These are phyloP conservation scores for Nannoperca obscura DNA, from an alignment of 2,797 vertebrate genomes.

Conservation along the genomic window DNA sequence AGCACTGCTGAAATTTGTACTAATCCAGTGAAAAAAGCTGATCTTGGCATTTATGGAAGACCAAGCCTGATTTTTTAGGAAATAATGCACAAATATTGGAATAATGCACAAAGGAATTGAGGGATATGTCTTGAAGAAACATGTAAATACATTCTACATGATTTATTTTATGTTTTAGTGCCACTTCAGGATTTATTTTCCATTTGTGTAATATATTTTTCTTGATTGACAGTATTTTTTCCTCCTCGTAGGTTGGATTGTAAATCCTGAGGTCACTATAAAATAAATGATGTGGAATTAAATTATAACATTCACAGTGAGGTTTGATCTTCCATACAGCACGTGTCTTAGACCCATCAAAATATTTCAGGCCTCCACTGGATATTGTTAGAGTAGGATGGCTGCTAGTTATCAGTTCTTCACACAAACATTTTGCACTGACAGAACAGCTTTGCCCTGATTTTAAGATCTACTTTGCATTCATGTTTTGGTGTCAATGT, in stretches of 20 bases:
- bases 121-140: not conserved
- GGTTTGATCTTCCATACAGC: slow-evolving; percentile 15
- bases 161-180: not conserved
- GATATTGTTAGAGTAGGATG: not conserved
- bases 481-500: not conserved
- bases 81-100: slow-evolving; percentile 17
- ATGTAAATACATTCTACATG: not conserved
- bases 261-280: not conserved
- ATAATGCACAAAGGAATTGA: slow-evolving; percentile 6
- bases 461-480: slow-evolving; percentile 22
- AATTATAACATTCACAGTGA: not conserved
- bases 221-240: not conserved
- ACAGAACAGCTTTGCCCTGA: slow-evolving; percentile 2
- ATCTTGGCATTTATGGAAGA: slow-evolving; percentile 10
- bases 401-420: not conserved
- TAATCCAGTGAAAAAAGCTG: not conserved
- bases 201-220: not conserved
- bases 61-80: slow-evolving; percentile 21
- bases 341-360: not conserved
- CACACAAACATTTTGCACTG: not conserved
- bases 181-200: not conserved
- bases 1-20: not conserved
- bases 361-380: not conserved
- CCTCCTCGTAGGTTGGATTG: not conserved
- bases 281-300: not conserved